Percentiles rank a stretch among this genome's conserved stretches.
phyloP scores from a whole-genome alignment of 1,140 invertebrate species.

The Mylabris phalerata region DNA sequence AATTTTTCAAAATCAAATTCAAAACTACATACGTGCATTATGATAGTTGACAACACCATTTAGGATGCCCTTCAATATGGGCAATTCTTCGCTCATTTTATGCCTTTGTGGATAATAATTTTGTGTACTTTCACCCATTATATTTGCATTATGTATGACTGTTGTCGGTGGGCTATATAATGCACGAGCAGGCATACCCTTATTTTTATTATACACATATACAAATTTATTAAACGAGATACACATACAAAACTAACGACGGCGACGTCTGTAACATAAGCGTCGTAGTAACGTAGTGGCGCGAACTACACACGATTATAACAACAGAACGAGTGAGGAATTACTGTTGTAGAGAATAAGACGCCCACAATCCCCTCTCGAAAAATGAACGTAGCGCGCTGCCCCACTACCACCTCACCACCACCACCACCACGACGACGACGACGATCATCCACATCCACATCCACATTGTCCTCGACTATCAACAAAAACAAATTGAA shows the following conservation, averaged over 20 bases:
- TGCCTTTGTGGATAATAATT: slow-evolving; percentile 18
- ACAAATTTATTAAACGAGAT: not conserved
- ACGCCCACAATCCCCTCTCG: not conserved
- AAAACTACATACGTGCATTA: slow-evolving; percentile 73
- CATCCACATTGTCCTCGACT: slow-evolving; percentile 1
- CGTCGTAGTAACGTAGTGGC: slow-evolving; percentile 35
- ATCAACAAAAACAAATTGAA: too few species aligned
- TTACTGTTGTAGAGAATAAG: too few species aligned
- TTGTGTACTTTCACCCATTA: slow-evolving; percentile 29
- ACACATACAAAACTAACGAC: slow-evolving; percentile 1
- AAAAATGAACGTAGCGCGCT: slow-evolving; percentile 29
- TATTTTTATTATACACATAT: too few species aligned
- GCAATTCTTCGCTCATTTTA: slow-evolving; percentile 77
- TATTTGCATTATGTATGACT: slow-evolving; percentile 24
- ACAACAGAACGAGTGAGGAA: too few species aligned
- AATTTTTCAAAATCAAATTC: not conserved
- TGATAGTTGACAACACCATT: slow-evolving; percentile 82
- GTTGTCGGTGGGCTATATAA: slow-evolving; percentile 31
- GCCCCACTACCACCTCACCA: slow-evolving; percentile 15
- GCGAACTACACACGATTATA: slow-evolving; percentile 42
- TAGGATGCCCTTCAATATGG: slow-evolving; percentile 79
- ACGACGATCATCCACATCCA: slow-evolving; percentile 40
- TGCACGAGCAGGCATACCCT: slow-evolving; percentile 41
- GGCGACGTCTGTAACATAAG: not conserved
- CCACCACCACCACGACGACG: slow-evolving; percentile 18